A percentile compares a stretch with the other conserved stretches of the same genome.
phyloP scores from a whole-genome alignment of 2,888 invertebrate genomes.

The Netelia inedita region DNA sequence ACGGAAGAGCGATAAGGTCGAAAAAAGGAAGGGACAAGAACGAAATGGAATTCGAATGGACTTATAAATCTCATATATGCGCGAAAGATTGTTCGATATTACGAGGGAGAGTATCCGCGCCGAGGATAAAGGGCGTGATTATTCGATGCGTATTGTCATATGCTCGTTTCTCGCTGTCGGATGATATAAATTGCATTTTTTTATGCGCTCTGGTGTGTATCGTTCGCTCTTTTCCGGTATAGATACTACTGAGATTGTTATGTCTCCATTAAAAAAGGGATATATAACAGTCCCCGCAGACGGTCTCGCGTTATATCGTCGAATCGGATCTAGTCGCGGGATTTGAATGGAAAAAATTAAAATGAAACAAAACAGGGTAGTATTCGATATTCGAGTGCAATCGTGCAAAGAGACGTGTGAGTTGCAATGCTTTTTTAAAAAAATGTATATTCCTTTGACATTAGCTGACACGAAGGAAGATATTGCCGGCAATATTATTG shows the following conservation, averaged over 20 bases:
- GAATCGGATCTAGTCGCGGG: not conserved
- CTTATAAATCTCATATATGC: constrained; percentile 77
- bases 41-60: constrained; percentile 79
- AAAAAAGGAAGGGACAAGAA: constrained; percentile 74
- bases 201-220: not conserved
- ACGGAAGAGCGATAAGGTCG: constrained; percentile 67
- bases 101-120: constrained; percentile 68
- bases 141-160: constrained; percentile 48
- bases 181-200: not conserved
- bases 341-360: not conserved
- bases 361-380: not conserved
- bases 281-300: not conserved
- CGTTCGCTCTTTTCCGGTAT: not conserved
- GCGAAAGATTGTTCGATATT: constrained; percentile 57
- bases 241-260: not conserved
- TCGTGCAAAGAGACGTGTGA: not conserved
- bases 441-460: not conserved
- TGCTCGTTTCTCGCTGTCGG: not conserved
- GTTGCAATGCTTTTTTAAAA: not conserved
- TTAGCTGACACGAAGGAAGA: not conserved
- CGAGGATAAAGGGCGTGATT: constrained; percentile 70
- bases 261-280: not conserved
- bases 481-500: not conserved
- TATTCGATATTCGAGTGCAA: not conserved
- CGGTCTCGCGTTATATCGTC: not conserved